Conservation (phyloP, 1,140 invertebrate genomes). For the Drosophila aff. region DNA sequence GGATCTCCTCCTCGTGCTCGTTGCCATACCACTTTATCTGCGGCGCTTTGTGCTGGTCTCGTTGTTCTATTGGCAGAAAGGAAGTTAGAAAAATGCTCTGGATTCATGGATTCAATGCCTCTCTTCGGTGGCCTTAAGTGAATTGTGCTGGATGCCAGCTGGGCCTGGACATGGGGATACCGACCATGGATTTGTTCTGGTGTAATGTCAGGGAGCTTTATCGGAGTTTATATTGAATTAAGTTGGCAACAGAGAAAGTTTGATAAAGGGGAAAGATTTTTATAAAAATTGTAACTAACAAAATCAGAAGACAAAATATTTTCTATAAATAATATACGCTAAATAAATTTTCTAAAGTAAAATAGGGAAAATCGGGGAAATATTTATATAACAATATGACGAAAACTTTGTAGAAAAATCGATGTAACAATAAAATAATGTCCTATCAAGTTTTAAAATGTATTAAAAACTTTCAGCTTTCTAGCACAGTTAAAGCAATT, state of each 20-base stretch:
- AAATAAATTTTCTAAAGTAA: background rate
- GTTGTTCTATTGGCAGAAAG: constrained; percentile 75
- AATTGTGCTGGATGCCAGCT: constrained; percentile 48
- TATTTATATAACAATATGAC: background rate
- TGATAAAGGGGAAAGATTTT: background rate
- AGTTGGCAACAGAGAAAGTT: constrained; percentile 18
- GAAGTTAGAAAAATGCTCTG: constrained; percentile 81
- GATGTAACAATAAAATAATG: background rate
- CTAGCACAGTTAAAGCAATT: too few relatives aligned
- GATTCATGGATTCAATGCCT: constrained; percentile 56
- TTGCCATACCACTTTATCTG: constrained; percentile 57
- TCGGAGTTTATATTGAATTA: background rate
- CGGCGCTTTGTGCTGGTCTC: constrained; percentile 49
- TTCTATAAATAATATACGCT: background rate
- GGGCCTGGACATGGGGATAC: background rate
- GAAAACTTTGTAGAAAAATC: background rate
- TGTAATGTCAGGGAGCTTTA: constrained; percentile 1
- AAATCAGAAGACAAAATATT: background rate
- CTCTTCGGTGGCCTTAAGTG: constrained; percentile 56
- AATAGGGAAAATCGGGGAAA: background rate
- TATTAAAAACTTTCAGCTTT: background rate
- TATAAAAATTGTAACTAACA: background rate
- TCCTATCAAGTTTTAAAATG: background rate
- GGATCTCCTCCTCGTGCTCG: constrained; percentile 13
- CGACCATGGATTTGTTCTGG: constrained; percentile 1